Evolutionary conservation across 1,140 invertebrate species (phyloP).

Genomic region (Diorhabda carinulata): DNA sequence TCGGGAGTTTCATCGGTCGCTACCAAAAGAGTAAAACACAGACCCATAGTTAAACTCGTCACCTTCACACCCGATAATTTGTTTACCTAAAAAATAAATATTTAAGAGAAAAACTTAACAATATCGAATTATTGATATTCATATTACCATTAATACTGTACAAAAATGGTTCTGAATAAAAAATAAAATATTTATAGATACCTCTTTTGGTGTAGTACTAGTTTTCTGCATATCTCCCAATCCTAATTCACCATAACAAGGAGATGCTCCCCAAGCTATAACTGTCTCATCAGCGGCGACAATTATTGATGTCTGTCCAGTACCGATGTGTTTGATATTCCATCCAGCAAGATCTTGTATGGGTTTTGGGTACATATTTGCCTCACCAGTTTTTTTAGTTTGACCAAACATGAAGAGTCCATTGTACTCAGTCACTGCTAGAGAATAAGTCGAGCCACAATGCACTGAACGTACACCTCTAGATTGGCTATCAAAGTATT

Average conservation of each 20-base stretch:
- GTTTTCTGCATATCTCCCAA: constrained; percentile 86
- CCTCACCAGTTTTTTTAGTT: constrained; percentile 87
- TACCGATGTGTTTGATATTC: constrained; percentile 79
- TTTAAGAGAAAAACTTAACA: no score
- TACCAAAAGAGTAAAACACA: constrained; percentile 76
- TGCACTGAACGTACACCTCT: constrained; percentile 74
- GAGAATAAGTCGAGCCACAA: constrained; percentile 82
- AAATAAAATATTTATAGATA: constrained; percentile 9
- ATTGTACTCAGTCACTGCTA: constrained; percentile 76
- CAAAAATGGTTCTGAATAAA: no score
- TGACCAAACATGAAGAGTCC: constrained; percentile 83
- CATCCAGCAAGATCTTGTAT: constrained; percentile 88
- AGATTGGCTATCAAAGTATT: constrained; percentile 80
- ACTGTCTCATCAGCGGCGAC: constrained; percentile 85
- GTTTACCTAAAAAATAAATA: constrained; percentile 52
- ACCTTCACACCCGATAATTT: constrained; percentile 77
- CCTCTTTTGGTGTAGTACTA: constrained; percentile 83
- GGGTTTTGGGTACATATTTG: constrained; percentile 95
- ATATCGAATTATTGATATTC: no score
- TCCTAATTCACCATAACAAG: constrained; percentile 88
- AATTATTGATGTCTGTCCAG: constrained; percentile 76
- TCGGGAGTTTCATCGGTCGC: constrained; percentile 63
- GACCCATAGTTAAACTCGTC: constrained; percentile 76
- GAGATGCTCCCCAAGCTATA: constrained; percentile 87
- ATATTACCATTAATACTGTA: no score